phyloP scores from a whole-genome alignment of 2,888 invertebrate species.

The Apotomis turbidana region DNA sequence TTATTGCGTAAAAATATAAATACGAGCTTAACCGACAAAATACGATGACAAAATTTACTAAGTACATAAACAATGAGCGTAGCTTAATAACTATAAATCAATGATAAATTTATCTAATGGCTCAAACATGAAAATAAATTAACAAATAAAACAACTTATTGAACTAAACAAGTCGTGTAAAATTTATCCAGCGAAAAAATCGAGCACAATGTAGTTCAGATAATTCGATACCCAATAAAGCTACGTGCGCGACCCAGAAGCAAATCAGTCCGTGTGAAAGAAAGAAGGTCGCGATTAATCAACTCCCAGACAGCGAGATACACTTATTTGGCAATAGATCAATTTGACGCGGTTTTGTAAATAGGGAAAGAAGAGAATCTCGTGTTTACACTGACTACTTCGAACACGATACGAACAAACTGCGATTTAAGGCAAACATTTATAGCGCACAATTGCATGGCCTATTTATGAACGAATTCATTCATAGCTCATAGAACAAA shows the following conservation, averaged over 20 bases:
- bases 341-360: conserved; percentile 38
- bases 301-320: conserved; percentile 14
- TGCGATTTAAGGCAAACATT: not conserved
- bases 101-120: too few species aligned
- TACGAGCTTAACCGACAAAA: too few species aligned
- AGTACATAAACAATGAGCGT: too few species aligned
- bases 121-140: too few species aligned
- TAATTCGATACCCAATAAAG: conserved; percentile 8
- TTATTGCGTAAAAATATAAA: too few species aligned
- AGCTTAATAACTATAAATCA: too few species aligned
- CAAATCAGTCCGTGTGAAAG: conserved; percentile 26
- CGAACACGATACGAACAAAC: conserved; percentile 4
- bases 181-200: not conserved
- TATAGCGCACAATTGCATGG: too few species aligned
- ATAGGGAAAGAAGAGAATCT: conserved; percentile 23
- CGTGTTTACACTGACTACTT: conserved; percentile 21
- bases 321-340: conserved; percentile 35
- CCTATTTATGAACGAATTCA: too few species aligned
- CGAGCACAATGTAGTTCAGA: conserved; percentile 4
- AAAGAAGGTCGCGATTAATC: conserved; percentile 36
- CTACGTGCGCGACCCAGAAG: conserved; percentile 15
- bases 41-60: too few species aligned
- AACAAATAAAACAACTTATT: too few species aligned
- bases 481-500: too few species aligned
- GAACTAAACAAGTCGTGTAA: conserved; percentile 3